phyloP scores from a whole-genome alignment of 2,888 invertebrate genomes.

The Litoditis marina region DNA sequence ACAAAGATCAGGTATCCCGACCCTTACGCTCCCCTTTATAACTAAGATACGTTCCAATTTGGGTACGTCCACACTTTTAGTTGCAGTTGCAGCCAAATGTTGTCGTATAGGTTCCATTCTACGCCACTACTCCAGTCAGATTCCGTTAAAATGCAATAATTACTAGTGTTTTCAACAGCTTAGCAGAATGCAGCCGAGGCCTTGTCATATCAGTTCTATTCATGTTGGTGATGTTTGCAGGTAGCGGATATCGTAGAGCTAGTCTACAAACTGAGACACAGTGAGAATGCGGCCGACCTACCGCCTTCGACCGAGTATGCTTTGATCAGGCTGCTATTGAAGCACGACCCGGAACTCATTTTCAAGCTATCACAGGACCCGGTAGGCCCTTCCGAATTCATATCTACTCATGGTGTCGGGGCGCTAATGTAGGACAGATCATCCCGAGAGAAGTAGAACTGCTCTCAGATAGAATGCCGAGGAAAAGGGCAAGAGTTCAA shows the following conservation, averaged over 20 bases:
- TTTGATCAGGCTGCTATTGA: conserved; percentile 68
- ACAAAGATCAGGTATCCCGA: conserved; percentile 48
- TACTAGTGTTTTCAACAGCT: neutral
- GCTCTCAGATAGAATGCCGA: no score
- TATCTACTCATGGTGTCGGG: no score
- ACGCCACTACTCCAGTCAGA: no score
- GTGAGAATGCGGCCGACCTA: conserved; percentile 69
- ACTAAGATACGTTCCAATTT: no score
- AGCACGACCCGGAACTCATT: conserved; percentile 68
- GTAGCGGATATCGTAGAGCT: conserved; percentile 53
- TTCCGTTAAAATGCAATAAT: neutral
- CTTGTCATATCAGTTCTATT: neutral
- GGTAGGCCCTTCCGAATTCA: conserved; percentile 65
- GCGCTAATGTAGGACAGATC: no score
- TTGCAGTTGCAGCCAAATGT: no score
- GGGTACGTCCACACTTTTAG: no score
- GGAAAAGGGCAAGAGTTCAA: no score
- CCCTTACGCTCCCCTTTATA: neutral
- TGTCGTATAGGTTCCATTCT: no score
- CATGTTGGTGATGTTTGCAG: conserved; percentile 9
- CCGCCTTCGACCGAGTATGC: conserved; percentile 81
- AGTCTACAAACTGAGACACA: conserved; percentile 68
- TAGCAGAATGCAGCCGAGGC: neutral
- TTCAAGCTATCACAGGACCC: conserved; percentile 76
- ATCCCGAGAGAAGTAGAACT: no score